Percentiles rank a stretch among this genome's conserved stretches.
phyloP scores from a whole-genome alignment of 2,113 vertebrate genomes.

The Pristiophorus japonicus region DNA sequence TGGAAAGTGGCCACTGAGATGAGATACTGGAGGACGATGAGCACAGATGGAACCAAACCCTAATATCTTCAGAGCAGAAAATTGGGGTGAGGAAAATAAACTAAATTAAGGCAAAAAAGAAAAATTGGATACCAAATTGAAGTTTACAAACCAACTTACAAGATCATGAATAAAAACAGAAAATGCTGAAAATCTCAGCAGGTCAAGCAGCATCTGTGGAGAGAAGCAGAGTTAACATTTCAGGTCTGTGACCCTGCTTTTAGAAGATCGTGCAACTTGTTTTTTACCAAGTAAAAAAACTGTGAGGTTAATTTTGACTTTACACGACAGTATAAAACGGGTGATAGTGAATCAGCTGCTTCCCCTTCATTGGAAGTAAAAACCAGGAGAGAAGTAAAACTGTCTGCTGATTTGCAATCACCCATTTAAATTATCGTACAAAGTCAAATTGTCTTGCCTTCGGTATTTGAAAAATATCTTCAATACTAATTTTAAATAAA shows the following conservation, averaged over 20 bases:
- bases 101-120: not conserved
- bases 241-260: no score
- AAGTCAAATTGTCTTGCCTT: not conserved
- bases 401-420: not conserved
- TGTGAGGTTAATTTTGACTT: no score
- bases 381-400: not conserved
- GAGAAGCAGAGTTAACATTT: no score
- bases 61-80: not conserved
- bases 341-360: not conserved
- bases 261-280: no score
- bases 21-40: not conserved
- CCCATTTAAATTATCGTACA: not conserved
- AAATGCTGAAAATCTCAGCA: no score
- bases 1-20: not conserved
- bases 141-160: not conserved
- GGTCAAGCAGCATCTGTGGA: no score
- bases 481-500: not conserved
- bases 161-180: no score
- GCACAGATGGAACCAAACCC: not conserved
- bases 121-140: not conserved
- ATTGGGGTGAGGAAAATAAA: not conserved
- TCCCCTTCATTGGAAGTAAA: not conserved
- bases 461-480: not conserved
- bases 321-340: no score
- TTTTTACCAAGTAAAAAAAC: no score